Evolutionary conservation across 1,140 invertebrate species (phyloP), one percentile per base, ranked within the genome.

Genomic region (Cyphomyrmex costatus): DNA sequence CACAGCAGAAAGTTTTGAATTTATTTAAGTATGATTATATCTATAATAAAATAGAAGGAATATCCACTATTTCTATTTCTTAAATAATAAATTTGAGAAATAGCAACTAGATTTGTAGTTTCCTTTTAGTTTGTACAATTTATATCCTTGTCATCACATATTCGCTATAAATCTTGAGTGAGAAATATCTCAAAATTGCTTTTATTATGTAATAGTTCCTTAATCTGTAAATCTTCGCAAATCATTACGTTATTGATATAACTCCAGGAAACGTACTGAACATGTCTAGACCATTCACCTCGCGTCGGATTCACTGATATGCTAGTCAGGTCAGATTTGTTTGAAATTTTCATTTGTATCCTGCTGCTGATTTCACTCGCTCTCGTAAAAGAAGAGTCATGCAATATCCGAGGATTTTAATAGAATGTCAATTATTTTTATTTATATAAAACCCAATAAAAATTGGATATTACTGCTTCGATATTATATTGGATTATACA

Each of bases 161-260:
- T 60, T 46, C 30, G 6, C 33, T 21, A 5, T 24, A 49, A 2
- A 51, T 51, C 33, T 42, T 27, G n/a, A 60, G 36, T 73, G 27
- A 60, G 68, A 74, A 74, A 73, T 83, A n/a, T 7, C 19, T 74
- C 36, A 61, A 61, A 83, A 83, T 83, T 68, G 56, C 36, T 49
- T 42, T 27, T 56, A 83, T 83, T 74, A 83, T 36, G 46, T 58
- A 74, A 21, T 60, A 71, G 19, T n/a, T 83, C 53, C 16, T 53
- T 61, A 21, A 33, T 27, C 58, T 46, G n/a, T 71, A 46, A 49
- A 83, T 82, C 8, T 51, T 5, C 24, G 21, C 51, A 36, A 73
- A 83, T 83, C 53, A 71, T n/a, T 21, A 53, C 3, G 42, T 42
- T 78, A 21, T 19, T 27, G 73, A 61, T 56, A 36, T 53, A 51